Conservation (phyloP, 2,113 vertebrate genomes). For the Pachyramphus minor region DNA sequence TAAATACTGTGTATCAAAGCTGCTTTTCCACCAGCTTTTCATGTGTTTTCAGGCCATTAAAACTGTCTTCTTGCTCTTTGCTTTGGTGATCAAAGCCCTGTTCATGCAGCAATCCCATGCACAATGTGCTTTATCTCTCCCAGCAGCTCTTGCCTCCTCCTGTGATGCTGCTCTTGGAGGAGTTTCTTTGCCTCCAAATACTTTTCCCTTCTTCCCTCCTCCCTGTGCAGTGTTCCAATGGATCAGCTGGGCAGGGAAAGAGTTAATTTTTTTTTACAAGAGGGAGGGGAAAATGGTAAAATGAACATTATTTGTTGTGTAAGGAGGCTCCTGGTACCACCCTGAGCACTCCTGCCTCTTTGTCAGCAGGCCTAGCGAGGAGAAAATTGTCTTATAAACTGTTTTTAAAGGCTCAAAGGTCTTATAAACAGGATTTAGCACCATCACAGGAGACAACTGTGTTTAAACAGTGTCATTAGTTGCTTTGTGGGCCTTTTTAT, state of each 20-base stretch:
- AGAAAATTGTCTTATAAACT: constrained; percentile 16
- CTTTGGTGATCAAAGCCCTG: background rate
- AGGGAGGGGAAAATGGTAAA: background rate
- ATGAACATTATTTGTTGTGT: background rate
- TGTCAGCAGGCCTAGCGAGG: background rate
- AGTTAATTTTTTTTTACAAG: background rate
- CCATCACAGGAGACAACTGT: background rate
- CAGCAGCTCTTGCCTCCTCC: background rate
- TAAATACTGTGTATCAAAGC: background rate
- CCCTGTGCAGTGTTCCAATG: background rate
- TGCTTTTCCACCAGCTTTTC: background rate
- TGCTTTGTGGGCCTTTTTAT: background rate
- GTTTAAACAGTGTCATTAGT: constrained; percentile 8
- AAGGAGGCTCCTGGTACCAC: background rate
- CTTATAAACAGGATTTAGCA: background rate
- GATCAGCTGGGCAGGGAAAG: background rate
- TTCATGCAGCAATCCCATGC: background rate
- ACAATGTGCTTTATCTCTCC: background rate
- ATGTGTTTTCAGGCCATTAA: background rate
- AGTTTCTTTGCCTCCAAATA: background rate
- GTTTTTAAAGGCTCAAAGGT: constrained; percentile 5
- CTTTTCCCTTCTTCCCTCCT: background rate
- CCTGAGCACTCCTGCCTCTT: background rate
- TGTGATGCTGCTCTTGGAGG: background rate
- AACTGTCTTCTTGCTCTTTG: background rate